Conservation (phyloP, 2,113 vertebrate genomes). For the Vulpes lagopus region DNA sequence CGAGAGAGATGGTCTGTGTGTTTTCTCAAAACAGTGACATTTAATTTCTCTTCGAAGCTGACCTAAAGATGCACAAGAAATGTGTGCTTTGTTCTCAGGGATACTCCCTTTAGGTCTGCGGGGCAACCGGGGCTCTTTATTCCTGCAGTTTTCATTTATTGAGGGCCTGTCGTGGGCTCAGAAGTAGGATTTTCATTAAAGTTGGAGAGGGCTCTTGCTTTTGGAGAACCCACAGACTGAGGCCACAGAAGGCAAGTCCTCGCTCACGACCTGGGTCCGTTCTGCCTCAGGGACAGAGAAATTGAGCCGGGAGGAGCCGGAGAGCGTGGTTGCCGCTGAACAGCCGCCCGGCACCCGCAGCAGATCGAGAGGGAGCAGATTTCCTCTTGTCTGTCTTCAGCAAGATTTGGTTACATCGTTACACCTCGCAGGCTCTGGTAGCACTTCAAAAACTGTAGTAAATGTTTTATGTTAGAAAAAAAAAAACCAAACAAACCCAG, state of each 20-base stretch:
- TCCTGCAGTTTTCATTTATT: neutral
- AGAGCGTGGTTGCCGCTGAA: neutral
- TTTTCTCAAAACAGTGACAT: neutral
- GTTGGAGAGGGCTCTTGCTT: neutral
- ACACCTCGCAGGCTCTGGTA: accelerated
- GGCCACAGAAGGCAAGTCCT: accelerated
- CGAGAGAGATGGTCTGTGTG: neutral
- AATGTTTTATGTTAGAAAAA: neutral
- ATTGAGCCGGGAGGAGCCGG: accelerated
- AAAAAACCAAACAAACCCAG: neutral
- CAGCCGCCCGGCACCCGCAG: accelerated
- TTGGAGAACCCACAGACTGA: neutral
- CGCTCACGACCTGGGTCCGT: neutral
- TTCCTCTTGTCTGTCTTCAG: neutral
- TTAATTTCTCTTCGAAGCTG: neutral
- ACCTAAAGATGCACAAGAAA: neutral
- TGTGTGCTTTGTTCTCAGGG: neutral
- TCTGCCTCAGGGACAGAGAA: neutral
- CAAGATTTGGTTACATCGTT: neutral
- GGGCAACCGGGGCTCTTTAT: neutral
- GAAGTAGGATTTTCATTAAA: neutral
- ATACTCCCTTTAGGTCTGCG: too few species aligned
- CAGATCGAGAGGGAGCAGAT: accelerated
- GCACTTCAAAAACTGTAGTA: neutral
- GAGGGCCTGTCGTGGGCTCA: neutral